Evolutionary conservation across 37 sponge, comb jelly and placozoan genomes (phyloP).

Genomic region (Aplysina aerophoba): DNA sequence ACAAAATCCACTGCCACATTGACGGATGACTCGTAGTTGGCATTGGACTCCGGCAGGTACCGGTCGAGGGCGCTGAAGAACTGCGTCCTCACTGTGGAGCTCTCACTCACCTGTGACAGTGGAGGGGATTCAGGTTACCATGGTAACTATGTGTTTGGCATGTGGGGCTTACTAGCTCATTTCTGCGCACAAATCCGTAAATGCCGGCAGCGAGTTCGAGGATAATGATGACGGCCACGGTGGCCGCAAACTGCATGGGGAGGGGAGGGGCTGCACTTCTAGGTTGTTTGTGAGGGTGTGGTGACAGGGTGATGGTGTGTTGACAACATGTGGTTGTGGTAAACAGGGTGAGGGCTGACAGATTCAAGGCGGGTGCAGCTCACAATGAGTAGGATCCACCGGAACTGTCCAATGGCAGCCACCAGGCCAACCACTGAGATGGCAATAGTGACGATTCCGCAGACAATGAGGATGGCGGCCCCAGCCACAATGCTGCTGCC

Average conservation of each 20-base stretch:
- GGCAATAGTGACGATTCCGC: slow-evolving; percentile 40
- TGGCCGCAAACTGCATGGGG: slow-evolving; percentile 39
- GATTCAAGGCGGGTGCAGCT: slow-evolving; percentile 17
- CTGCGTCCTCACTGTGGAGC: not conserved
- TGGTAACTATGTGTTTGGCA: not conserved
- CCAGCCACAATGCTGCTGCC: slow-evolving; percentile 43
- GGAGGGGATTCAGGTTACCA: not conserved
- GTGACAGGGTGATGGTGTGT: not conserved
- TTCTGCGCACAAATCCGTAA: slow-evolving; percentile 48
- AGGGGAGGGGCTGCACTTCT: not conserved
- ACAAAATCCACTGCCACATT: slow-evolving; percentile 36
- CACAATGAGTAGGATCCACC: slow-evolving; percentile 40
- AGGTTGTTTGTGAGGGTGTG: slow-evolving; percentile 9
- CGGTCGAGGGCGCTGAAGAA: slow-evolving; percentile 2
- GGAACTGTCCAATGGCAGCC: slow-evolving; percentile 30
- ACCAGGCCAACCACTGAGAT: slow-evolving; percentile 27
- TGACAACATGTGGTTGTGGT: no score
- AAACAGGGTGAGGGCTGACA: no score
- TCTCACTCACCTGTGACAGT: not conserved
- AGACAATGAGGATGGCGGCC: slow-evolving; percentile 46
- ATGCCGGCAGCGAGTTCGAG: slow-evolving; percentile 64
- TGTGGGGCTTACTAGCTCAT: slow-evolving; percentile 37
- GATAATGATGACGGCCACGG: slow-evolving; percentile 36
- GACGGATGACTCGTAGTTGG: not conserved
- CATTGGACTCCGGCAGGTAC: not conserved